Conservation (phyloP, 2,888 invertebrate species). For the Marasmarcha lunaedactyla region DNA sequence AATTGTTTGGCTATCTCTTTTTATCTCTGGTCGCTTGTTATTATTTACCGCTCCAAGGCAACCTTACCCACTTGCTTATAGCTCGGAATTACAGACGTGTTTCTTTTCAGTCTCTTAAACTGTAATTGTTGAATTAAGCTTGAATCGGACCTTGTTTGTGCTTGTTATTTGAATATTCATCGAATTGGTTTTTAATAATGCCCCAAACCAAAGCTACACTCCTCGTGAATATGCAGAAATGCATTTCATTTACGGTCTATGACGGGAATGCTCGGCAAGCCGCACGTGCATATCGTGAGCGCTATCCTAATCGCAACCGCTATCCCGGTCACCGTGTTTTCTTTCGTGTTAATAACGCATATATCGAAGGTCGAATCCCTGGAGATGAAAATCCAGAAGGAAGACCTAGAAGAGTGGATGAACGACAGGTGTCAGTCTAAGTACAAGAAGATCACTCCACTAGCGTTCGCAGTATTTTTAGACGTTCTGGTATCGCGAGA, state of each 20-base stretch:
- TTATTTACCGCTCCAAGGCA: no score
- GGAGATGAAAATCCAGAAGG: slow-evolving; percentile 1
- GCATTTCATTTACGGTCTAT: not conserved
- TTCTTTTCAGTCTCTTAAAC: no score
- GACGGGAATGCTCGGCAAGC: slow-evolving; percentile 2
- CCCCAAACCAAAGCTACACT: not conserved
- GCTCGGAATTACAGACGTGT: no score
- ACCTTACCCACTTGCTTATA: no score
- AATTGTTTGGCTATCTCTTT: no score
- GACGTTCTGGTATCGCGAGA: no score
- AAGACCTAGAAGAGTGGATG: slow-evolving; percentile 2
- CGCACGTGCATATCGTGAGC: not conserved
- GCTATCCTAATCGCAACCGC: slow-evolving; percentile 1
- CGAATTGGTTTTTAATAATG: no score
- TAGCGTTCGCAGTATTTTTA: no score
- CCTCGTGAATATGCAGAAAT: slow-evolving; percentile 1
- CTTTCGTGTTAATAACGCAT: not conserved
- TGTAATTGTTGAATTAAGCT: no score
- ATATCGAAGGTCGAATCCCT: not conserved
- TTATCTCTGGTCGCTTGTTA: no score
- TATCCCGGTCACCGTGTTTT: slow-evolving; percentile 1
- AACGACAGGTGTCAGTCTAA: not conserved
- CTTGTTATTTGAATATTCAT: no score
- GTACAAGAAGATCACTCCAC: not conserved
- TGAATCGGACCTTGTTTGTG: no score